Base-by-base conservation (phyloP, 2,888 invertebrate genomes). In the Synanthedon tipuliformis region DNA sequence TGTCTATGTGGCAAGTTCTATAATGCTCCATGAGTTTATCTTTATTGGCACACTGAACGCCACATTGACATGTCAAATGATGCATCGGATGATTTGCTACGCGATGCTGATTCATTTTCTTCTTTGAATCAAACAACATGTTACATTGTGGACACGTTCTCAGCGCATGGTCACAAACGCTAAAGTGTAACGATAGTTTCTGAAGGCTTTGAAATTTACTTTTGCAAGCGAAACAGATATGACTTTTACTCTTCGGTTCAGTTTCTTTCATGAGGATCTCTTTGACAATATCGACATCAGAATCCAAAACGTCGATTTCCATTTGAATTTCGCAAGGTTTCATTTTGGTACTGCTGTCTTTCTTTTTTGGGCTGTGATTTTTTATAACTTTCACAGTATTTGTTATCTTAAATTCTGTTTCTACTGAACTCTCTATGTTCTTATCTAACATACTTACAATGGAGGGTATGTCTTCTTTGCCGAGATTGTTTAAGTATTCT, bases 401-500 rank as follows among this genome's bases (percentile, higher is more conserved):
- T 1, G 60, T 54, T 48, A 64, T 50, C 58, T 71, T 76, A 51
- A 54, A 65, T 1, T 61, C 53, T 50, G 56, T 52, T 34, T 78
- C 78, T 11, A 71, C 58, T 0, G 69, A 66, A 52, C 70, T 69
- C 50, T 78, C 77, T 52, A 68, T 61, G 55, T 82, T 82, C 59
- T 71, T 78, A 52, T 87, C 85, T 13, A 88, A 60, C 75, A 87
- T 79, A 50, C 78, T 83, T 0, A 82, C 83, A 56, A 87, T 79
- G 15, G 81, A 78, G 3, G 87, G 86, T 59, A 87, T 84, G 56
- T 87, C 87, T 65, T 86, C 86, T 55, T 82, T 86, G 3, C 86
- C 83, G 48, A 86, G 68, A 56, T 80, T 85, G 56, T 81, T 81
- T 50, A 85, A 62, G 57, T 86, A 85, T 58, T 86, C 81, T 54